A percentile compares a stretch with the other conserved stretches of the same genome.
phyloP scores from a whole-genome alignment of 2,113 vertebrate genomes.

The Dendrocopos noguchii region DNA sequence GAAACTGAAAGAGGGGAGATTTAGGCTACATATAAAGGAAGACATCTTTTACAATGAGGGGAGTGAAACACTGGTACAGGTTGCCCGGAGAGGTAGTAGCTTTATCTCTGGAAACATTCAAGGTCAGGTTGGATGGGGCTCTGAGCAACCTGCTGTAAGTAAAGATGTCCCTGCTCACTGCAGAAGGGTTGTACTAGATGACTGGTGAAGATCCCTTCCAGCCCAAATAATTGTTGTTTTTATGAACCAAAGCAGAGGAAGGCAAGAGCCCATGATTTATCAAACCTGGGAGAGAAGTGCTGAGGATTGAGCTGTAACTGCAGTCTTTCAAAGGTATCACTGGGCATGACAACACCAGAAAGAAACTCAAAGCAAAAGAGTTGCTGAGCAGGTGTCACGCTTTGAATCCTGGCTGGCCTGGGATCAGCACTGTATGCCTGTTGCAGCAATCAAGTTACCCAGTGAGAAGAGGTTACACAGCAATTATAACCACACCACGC shows the following conservation, averaged over 20 bases:
- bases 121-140: too few species aligned
- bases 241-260: not conserved
- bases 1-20: too few species aligned
- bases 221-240: not conserved
- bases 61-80: too few species aligned
- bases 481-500: not conserved
- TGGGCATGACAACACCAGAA: not conserved
- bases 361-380: not conserved
- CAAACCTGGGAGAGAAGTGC: not conserved
- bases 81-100: too few species aligned
- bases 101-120: too few species aligned
- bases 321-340: not conserved
- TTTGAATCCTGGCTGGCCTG: not conserved
- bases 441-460: not conserved
- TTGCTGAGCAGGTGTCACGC: not conserved
- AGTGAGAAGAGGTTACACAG: not conserved
- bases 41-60: too few species aligned
- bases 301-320: not conserved
- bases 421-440: accelerated
- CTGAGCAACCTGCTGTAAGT: too few species aligned
- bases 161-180: too few species aligned
- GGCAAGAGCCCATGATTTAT: not conserved
- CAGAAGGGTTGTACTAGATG: too few species aligned
- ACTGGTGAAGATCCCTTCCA: too few species aligned
- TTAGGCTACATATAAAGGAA: too few species aligned